Base-by-base conservation (phyloP, 2,113 vertebrate species). In the Anarhynchus alexandrinus region DNA sequence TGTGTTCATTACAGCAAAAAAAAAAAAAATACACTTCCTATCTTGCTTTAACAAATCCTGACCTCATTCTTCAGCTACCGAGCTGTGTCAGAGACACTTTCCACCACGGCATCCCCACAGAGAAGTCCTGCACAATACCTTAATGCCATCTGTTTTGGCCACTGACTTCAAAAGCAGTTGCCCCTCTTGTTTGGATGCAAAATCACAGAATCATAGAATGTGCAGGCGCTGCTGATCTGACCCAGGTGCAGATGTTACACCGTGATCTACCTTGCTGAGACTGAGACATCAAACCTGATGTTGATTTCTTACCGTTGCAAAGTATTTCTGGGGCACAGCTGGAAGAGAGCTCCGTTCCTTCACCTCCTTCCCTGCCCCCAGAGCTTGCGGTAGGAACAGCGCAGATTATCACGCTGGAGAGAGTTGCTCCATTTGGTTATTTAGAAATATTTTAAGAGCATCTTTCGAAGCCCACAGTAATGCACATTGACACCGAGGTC, bases 381-480 rank as follows among this genome's bases (percentile, higher is more conserved):
- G 61, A 88, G 43, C 43, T 54, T 69, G 91, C 0, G 0, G 29
- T 23, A n/a, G 66, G 55, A 84, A 65, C 62, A 72, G 66, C 73
- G n/a, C 49, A 59, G 66, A 95, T 95, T 89, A 87, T 94, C 78
- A 83, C 4, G 5, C 74, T 72, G 87, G 71, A 94, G 38, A 94
- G n/a, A 51, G 16, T 61, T 79, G 89, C 57, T 94, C 79, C 45
- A 49, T 94, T 97, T 83, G 84, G 29, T 92, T 96, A 82, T 96
- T 96, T 93, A 94, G 74, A 86, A 95, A 78, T 76, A 94, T 95
- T 85, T 86, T 91, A 83, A 95, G 79, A 94, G 47, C 89, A 90
- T 94, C 71, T 95, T 90, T 97, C 82, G 86, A 84, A 96, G 67
- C 59, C 94, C 74, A 36, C 29, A 4, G 47, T 95, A 95, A 97